These are phyloP conservation scores for Cetoscarus ocellatus DNA, from an alignment of 2,797 vertebrate genomes.

Conservation along the genomic window DNA sequence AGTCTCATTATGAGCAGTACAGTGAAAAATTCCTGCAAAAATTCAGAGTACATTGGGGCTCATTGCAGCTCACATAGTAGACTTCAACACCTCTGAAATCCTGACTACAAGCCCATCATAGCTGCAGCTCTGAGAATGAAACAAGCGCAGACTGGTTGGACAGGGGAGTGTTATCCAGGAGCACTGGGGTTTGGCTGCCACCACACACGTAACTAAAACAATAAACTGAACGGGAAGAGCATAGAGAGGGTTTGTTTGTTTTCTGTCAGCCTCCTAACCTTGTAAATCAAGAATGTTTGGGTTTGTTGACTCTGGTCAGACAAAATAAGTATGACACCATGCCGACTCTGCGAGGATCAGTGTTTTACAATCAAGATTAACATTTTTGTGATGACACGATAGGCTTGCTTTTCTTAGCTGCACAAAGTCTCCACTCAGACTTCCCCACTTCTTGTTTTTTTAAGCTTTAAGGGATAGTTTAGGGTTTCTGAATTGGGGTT, in stretches of 20 bases:
- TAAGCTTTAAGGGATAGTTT: background rate
- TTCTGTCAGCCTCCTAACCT: conserved; percentile 17
- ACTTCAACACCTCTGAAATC: conserved; percentile 31
- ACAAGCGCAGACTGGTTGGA: conserved; percentile 48
- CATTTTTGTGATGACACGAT: background rate
- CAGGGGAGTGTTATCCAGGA: conserved; percentile 19
- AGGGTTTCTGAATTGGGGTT: too few species aligned
- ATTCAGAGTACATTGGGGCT: conserved; percentile 15
- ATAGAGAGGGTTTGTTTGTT: conserved; percentile 25
- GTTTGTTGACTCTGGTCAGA: conserved; percentile 19
- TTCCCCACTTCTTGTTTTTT: background rate
- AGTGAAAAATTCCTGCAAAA: conserved; percentile 25
- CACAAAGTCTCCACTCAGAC: background rate
- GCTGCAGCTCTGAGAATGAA: conserved; percentile 31
- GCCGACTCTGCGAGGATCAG: background rate
- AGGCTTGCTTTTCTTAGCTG: background rate
- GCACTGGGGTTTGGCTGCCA: conserved; percentile 24
- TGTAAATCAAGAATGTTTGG: conserved; percentile 4
- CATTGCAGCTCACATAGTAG: conserved; percentile 23
- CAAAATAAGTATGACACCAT: conserved; percentile 12
- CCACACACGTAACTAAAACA: conserved; percentile 26
- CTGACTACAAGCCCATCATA: conserved; percentile 39
- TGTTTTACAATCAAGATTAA: background rate
- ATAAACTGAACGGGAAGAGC: conserved; percentile 36
- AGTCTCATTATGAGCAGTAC: conserved; percentile 47